phyloP scores from a whole-genome alignment of 2,888 invertebrate species.

The Thecophora atra region DNA sequence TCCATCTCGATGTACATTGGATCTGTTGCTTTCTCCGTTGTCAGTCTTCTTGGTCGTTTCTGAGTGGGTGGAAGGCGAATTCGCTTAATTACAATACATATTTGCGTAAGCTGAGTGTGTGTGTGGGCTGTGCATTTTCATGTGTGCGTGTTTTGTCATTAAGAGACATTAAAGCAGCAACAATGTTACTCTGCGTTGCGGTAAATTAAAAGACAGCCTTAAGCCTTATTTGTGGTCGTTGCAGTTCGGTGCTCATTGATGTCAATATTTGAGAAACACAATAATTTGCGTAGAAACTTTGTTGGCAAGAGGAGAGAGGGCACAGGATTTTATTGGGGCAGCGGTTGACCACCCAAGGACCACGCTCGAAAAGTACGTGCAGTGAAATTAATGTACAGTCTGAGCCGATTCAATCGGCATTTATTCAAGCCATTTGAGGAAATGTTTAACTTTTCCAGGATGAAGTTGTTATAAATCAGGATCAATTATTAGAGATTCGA shows the following conservation, averaged over 20 bases:
- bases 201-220: slow-evolving; percentile 23
- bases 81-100: not conserved
- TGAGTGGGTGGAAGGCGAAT: not conserved
- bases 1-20: not conserved
- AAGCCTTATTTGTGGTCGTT: slow-evolving; percentile 28
- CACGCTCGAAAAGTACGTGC: too few species aligned
- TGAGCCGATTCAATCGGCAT: too few species aligned
- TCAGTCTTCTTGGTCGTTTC: slow-evolving; percentile 21
- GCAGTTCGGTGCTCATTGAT: slow-evolving; percentile 20
- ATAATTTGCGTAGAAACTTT: not conserved
- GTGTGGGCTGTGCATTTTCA: not conserved
- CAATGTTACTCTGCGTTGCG: slow-evolving; percentile 25
- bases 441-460: too few species aligned
- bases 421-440: too few species aligned
- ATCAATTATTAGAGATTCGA: too few species aligned
- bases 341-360: not conserved
- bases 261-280: slow-evolving; percentile 29
- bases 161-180: not conserved
- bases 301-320: not conserved
- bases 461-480: too few species aligned
- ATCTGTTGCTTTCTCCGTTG: not conserved
- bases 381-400: not conserved
- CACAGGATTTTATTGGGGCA: too few species aligned
- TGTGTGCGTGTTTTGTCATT: slow-evolving; percentile 14
- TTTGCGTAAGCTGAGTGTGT: not conserved